Evolutionary conservation across 2,113 vertebrate genomes (phyloP).

Genomic region (Ammodramus savannarum): DNA sequence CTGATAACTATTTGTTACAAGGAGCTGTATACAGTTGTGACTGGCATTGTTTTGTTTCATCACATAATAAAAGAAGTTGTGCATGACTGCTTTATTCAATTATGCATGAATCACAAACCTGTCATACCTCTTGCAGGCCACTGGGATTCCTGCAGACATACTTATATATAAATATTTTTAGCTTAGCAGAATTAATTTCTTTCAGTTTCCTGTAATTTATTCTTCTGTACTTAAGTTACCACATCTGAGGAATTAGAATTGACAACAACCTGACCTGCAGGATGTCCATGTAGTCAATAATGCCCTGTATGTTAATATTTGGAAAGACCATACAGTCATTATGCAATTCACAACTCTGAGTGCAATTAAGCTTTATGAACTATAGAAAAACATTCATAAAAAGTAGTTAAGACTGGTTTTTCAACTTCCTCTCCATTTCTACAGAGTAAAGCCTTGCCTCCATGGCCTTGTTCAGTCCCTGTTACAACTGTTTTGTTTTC

Average conservation of each 20-base stretch:
- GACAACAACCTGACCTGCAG: background rate
- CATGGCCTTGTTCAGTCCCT: background rate
- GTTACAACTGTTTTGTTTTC: background rate
- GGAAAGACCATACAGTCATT: background rate
- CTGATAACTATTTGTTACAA: background rate
- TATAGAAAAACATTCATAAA: background rate
- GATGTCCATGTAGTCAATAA: background rate
- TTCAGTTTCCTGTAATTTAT: background rate
- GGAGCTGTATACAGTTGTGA: background rate
- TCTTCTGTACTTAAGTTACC: background rate
- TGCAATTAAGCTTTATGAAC: background rate
- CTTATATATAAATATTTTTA: background rate
- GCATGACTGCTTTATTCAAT: conserved; percentile 30
- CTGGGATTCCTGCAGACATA: background rate
- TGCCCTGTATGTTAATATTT: background rate
- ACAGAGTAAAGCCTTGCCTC: background rate
- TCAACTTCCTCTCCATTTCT: background rate
- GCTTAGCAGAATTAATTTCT: background rate
- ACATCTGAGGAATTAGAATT: background rate
- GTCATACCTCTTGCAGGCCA: background rate
- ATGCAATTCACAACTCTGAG: background rate
- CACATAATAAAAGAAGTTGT: background rate
- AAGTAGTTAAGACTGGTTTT: background rate
- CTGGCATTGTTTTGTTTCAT: conserved; percentile 1
- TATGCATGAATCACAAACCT: conserved; percentile 28